Evolutionary conservation across 2,113 vertebrate species (phyloP).

Genomic region (Balaeniceps rex): DNA sequence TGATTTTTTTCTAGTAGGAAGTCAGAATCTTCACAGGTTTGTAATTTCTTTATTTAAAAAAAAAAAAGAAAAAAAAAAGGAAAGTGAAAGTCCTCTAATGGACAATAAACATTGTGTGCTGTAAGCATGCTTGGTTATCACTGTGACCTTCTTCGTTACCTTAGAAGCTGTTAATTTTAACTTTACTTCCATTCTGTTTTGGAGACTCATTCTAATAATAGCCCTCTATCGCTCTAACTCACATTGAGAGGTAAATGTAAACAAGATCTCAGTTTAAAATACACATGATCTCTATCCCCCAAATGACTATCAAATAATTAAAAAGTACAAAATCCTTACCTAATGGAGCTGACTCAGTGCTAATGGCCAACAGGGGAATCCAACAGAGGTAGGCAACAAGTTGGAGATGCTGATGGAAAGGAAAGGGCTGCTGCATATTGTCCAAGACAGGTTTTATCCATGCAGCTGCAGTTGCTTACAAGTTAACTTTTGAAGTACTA

Average conservation of each 20-base stretch:
- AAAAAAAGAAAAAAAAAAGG: background rate
- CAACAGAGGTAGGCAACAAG: slow-evolving; percentile 17
- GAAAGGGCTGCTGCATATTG: slow-evolving; percentile 16
- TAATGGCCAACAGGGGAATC: slow-evolving; percentile 11
- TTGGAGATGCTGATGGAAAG: slow-evolving; percentile 23
- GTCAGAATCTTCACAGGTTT: background rate
- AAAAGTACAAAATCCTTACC: slow-evolving; percentile 54
- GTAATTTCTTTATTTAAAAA: background rate
- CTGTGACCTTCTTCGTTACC: slow-evolving; percentile 2
- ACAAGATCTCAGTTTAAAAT: background rate
- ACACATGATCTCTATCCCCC: background rate
- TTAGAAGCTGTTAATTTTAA: background rate
- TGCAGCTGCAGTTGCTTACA: background rate
- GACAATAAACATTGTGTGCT: background rate
- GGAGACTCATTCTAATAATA: background rate
- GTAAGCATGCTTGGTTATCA: background rate
- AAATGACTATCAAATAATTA: background rate
- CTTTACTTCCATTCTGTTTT: background rate
- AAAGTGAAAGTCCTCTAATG: background rate
- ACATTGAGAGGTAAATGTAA: background rate
- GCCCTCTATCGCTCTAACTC: background rate
- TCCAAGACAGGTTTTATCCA: background rate
- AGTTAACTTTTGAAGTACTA: slow-evolving; percentile 21
- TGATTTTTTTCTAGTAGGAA: background rate
- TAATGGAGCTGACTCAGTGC: background rate